Conservation (phyloP, 2,888 invertebrate genomes). For the Leptinotarsa tumamoca region DNA sequence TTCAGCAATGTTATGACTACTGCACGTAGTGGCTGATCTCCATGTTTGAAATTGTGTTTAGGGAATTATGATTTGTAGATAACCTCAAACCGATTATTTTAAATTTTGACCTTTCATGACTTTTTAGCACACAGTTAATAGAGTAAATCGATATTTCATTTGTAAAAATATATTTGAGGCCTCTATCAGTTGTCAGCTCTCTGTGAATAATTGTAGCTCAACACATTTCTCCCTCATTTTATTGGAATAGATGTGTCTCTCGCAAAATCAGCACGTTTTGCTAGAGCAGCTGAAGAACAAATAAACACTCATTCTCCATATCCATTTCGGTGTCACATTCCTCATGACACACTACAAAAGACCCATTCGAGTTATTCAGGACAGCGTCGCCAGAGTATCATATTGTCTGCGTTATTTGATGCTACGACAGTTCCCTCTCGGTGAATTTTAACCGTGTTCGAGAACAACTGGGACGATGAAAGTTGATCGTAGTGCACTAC, state of each 20-base stretch:
- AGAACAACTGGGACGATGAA: not conserved
- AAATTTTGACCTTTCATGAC: no score
- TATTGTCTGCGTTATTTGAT: conserved; percentile 5
- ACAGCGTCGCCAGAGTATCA: conserved; percentile 9
- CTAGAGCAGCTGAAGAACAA: not conserved
- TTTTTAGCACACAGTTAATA: no score
- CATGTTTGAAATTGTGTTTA: no score
- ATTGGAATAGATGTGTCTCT: not conserved
- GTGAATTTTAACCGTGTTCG: not conserved
- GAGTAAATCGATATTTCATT: no score
- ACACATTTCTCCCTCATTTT: no score
- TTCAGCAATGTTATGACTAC: no score
- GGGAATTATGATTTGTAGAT: no score
- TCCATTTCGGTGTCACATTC: conserved; percentile 16
- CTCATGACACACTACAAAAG: conserved; percentile 18
- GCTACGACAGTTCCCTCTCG: not conserved
- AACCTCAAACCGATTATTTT: no score
- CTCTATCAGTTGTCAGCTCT: no score
- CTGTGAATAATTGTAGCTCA: no score
- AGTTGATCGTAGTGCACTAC: not conserved
- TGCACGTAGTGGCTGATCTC: no score
- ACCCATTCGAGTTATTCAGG: not conserved
- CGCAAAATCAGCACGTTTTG: conserved; percentile 1
- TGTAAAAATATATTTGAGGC: no score
- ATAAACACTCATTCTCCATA: conserved; percentile 17